Percentiles rank a stretch among this genome's conserved stretches.
Evolutionary conservation across 2,888 invertebrate genomes (phyloP).

Genomic region (Oxycera nigricornis): DNA sequence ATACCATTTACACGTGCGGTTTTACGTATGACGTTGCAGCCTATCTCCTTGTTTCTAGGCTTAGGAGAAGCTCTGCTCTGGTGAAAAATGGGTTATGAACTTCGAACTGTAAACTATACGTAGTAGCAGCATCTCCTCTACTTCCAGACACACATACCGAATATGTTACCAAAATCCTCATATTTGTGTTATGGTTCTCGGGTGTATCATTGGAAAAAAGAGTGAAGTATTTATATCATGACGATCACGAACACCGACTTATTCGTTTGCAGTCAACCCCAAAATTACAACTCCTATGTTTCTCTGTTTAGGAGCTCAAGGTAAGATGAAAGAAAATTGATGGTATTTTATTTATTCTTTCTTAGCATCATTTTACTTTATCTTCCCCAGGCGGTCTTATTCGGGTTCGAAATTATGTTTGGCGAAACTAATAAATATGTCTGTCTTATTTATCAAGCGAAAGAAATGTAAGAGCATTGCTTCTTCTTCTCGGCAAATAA

Average conservation of each 20-base stretch:
- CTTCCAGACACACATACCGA: too few relatives aligned
- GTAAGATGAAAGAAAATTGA: background rate
- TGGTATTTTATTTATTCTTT: constrained; percentile 28
- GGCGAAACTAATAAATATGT: background rate
- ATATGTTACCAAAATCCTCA: background rate
- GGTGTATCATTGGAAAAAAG: constrained; percentile 35
- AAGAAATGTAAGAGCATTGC: background rate
- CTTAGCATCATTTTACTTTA: background rate
- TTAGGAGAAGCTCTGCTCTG: too few relatives aligned
- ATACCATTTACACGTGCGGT: too few relatives aligned
- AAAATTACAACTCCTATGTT: background rate
- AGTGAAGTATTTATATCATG: constrained; percentile 33
- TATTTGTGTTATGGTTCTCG: constrained; percentile 23
- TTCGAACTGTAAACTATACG: too few relatives aligned
- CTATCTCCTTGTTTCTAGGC: too few relatives aligned
- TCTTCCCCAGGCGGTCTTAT: background rate
- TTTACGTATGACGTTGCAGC: too few relatives aligned
- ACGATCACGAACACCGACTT: constrained; percentile 12
- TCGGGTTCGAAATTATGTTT: background rate
- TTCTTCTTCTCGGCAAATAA: background rate
- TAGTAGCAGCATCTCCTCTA: too few relatives aligned
- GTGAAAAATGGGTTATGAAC: too few relatives aligned
- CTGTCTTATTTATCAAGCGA: background rate
- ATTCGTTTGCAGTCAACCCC: background rate
- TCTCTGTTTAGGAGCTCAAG: constrained; percentile 10